Evolutionary conservation across 2,888 invertebrate genomes (phyloP), one percentile per base, ranked within the genome.

Genomic region (Drosophila subsilvestris): DNA sequence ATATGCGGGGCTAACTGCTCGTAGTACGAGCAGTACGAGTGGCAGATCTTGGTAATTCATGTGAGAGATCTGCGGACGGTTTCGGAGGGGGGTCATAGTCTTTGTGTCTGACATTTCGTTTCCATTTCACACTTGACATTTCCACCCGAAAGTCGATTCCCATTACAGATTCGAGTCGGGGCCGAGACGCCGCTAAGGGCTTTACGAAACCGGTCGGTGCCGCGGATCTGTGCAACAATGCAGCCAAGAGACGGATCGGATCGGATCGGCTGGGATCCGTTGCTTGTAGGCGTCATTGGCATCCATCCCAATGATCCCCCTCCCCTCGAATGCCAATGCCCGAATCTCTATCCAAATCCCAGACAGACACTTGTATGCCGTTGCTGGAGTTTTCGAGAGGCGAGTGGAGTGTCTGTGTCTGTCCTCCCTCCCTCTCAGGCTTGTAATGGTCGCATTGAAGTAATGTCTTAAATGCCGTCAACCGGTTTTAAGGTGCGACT

Each of bases 401-500:
- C 53, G 61, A 22, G 49, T 51, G 58, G 54, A 65, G 61, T 49
- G 25, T 37, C 37, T 29, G 29, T n/a, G 12, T 12, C 29, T 12
- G 32, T 29, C 32, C 5, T 12, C 0, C 12, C 12, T 12, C 32
- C 5, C 32, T 32, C 32, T 32, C 32, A 12, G 32, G 8, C 8
- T 9, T 18, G 27, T 37, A 37, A 37, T 37, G 37, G 37, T 37
- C 37, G 37, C 48, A 14, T 49, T 25, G 54, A 48, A 47, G 51
- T 56, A 58, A 57, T 43, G 27, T 32, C 29, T 54, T 48, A 83
- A 86, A 86, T 86, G 75, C 80, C 86, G 80, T 55, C 59, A 60
- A 75, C 86, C 84, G 83, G 83, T 82, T 82, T 83, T 83, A 80
- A 80, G 86, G 82, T 82, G 82, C 86, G 86, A 80, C 78, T 62